phyloP scores from a whole-genome alignment of 1,140 invertebrate genomes.

The Drosophila nigrodunni region DNA sequence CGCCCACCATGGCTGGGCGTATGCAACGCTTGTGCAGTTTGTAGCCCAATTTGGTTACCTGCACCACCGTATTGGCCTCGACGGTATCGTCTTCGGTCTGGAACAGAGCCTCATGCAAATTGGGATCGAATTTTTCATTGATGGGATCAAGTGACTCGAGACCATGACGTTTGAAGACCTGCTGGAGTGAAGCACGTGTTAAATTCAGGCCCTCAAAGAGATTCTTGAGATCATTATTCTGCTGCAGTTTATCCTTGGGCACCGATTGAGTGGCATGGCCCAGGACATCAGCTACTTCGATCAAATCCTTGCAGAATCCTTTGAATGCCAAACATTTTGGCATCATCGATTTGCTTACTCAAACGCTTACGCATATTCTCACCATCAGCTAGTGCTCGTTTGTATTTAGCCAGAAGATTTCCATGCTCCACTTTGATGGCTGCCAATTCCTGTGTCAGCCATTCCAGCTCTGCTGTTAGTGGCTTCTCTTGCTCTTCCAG shows the following conservation, averaged over 20 bases:
- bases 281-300: conserved; percentile 97
- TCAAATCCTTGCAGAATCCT: conserved; percentile 97
- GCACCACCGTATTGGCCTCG: conserved; percentile 93
- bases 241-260: conserved; percentile 90
- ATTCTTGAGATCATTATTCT: conserved; percentile 93
- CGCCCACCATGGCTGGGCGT: conserved; percentile 97
- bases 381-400: conserved; percentile 95
- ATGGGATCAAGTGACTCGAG: conserved; percentile 93
- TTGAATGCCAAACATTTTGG: conserved; percentile 98
- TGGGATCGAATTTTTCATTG: conserved; percentile 98
- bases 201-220: conserved; percentile 95
- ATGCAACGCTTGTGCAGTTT: conserved; percentile 96
- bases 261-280: conserved; percentile 95
- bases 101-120: conserved; percentile 97
- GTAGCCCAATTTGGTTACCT: conserved; percentile 98
- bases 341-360: conserved; percentile 96
- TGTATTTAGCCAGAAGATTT: conserved; percentile 94
- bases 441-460: conserved; percentile 87
- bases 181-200: conserved; percentile 93
- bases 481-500: conserved; percentile 54
- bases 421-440: conserved; percentile 86
- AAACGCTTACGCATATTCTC: conserved; percentile 95
- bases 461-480: conserved; percentile 86
- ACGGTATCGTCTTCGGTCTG: conserved; percentile 94
- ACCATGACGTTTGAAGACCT: conserved; percentile 96